Evolutionary conservation across 2,113 vertebrate species (phyloP).

Genomic region (Ameiurus melas): DNA sequence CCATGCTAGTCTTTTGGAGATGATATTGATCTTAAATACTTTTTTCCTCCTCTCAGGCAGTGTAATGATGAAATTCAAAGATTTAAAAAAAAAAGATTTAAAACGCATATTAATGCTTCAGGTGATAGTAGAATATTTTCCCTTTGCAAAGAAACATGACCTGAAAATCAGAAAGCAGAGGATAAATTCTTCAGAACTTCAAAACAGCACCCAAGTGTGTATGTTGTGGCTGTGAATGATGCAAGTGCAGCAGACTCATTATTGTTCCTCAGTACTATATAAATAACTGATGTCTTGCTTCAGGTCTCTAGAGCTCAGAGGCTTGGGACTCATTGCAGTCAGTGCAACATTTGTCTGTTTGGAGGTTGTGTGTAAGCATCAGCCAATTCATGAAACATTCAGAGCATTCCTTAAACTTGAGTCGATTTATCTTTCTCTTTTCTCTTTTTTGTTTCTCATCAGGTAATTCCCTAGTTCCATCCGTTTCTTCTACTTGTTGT

Average conservation of each 20-base stretch:
- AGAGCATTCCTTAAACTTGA: conserved; percentile 10
- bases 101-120: neutral
- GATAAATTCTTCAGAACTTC: conserved; percentile 6
- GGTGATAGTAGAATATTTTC: neutral
- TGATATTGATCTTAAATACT: neutral
- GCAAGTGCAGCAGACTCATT: conserved; percentile 41
- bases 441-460: neutral
- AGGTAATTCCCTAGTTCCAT: neutral
- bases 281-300: conserved; percentile 48
- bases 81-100: neutral
- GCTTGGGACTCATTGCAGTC: conserved; percentile 23
- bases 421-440: conserved; percentile 20
- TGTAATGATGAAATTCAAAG: neutral
- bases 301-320: conserved; percentile 40
- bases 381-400: conserved; percentile 44
- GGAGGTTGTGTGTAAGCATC: conserved; percentile 54
- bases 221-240: conserved; percentile 41
- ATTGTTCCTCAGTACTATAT: conserved; percentile 44
- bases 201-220: neutral
- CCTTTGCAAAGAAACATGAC: neutral
- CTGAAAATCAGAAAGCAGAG: conserved; percentile 13
- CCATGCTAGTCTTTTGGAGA: conserved; percentile 1
- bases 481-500: conserved; percentile 27
- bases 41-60: neutral
- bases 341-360: conserved; percentile 42